A percentile compares a stretch with the other conserved stretches of the same genome.
phyloP scores from a whole-genome alignment of 2,113 vertebrate genomes.

The Shinisaurus crocodilurus region DNA sequence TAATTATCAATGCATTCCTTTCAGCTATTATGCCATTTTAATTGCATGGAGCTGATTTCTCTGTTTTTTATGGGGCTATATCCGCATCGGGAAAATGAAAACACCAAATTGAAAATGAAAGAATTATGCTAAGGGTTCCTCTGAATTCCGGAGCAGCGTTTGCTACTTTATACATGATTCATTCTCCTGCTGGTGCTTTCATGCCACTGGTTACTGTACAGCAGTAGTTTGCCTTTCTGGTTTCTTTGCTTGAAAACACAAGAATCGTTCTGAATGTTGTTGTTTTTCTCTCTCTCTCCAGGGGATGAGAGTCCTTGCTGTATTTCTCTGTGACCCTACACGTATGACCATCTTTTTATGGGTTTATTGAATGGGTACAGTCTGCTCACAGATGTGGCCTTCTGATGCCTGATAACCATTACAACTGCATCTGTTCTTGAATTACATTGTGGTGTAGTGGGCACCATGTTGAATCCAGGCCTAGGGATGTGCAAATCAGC shows the following conservation, averaged over 20 bases:
- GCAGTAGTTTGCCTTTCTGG: conserved; percentile 32
- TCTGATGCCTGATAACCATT: not conserved
- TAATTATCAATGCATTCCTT: conserved; percentile 81
- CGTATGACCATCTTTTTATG: not conserved
- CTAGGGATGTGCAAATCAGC: too few relatives aligned
- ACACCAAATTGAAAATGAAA: conserved; percentile 78
- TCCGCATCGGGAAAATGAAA: conserved; percentile 76
- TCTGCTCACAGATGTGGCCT: not conserved
- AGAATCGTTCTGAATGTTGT: conserved; percentile 38
- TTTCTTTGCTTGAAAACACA: conserved; percentile 56
- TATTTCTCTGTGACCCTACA: not conserved
- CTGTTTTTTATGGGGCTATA: conserved; percentile 76
- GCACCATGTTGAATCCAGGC: too few relatives aligned
- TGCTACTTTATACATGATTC: conserved; percentile 73
- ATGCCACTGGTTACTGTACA: conserved; percentile 43
- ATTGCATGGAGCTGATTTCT: conserved; percentile 77
- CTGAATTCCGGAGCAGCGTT: conserved; percentile 71
- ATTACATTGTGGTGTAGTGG: too few relatives aligned
- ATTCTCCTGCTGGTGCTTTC: conserved; percentile 66
- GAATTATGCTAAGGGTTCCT: conserved; percentile 80
- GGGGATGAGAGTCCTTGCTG: not conserved
- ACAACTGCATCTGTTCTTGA: not conserved
- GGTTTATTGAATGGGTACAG: not conserved
- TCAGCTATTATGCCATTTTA: conserved; percentile 79
- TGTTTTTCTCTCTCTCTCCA: not conserved